Evolutionary conservation across 2,888 invertebrate genomes (phyloP), one percentile per base, ranked within the genome.

Genomic region (Synanthedon myopaeformis): DNA sequence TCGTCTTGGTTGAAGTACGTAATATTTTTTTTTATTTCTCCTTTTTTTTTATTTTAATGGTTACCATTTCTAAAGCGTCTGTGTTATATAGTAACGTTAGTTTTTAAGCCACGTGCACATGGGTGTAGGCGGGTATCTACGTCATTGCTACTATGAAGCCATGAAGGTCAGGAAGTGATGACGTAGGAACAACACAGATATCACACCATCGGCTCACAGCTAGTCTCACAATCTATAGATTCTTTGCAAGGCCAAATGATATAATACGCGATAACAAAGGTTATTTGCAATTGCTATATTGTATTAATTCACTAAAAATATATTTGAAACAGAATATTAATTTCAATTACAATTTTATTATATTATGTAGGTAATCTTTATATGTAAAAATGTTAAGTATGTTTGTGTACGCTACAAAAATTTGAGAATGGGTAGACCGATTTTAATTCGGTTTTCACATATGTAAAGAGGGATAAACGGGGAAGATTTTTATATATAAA

Each of bases 1-100:
- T 76, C 83, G 68, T 82, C 85, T 79, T 83, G 84, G 80, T 76
- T 85, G 65, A 86, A 86, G 85, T 86, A 86, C 85, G 85, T 86
- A 86, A 81, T 68, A 67, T 62, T 75, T 75, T 64, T n/a, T 61
- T 12, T 51, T 42, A 41, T 12, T 52, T 35, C 35, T 35, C 35
- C 8, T 0, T 35, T 35, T 35, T 35, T 28, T 35, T 35, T 35
- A 19, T 41, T 53, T 6, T 45, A 50, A 17, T 52, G 14, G 23
- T 17, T 50, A 35, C 35, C 2, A 35, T 35, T 35, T 35, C 35
- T 35, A 10, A 35, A 35, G 10, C 35, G 35, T 35, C 35, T 35
- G 10, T 10, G 35, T 49, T 49, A 49, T 12, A 3, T 49, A 8
- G 17, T 17, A 49, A 19, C 49, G 49, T 49, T 49, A 13, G 12